These are phyloP conservation scores for Smithornis capensis DNA, from an alignment of 2,113 vertebrate genomes.

Conservation along the genomic window DNA sequence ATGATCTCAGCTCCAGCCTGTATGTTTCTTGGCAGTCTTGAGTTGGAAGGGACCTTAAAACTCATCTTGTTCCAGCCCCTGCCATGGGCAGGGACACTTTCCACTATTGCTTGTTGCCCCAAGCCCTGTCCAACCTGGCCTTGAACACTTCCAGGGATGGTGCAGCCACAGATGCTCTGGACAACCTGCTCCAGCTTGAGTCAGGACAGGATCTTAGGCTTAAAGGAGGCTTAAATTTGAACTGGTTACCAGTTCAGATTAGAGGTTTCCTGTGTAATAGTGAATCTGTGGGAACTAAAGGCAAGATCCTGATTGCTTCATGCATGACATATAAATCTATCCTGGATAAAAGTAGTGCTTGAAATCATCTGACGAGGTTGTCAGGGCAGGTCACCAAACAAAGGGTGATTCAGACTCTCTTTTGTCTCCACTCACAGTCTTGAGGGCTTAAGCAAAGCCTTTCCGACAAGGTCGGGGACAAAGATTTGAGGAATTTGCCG, in stretches of 20 bases:
- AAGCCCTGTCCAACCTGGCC: rapidly evolving
- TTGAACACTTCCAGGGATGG: neutral
- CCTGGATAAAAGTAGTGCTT: neutral
- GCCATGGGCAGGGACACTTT: neutral
- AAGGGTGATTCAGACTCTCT: neutral
- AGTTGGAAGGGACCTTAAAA: neutral
- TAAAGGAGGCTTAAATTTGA: neutral
- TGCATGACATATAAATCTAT: neutral
- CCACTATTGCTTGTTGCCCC: rapidly evolving
- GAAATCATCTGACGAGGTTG: neutral
- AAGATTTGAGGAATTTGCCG: neutral
- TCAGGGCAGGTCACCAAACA: neutral
- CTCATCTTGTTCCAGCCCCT: rapidly evolving
- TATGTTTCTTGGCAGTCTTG: neutral
- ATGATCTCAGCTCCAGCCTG: neutral
- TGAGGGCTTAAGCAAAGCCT: neutral
- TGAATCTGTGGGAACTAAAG: neutral
- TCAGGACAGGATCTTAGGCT: neutral
- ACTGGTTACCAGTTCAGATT: neutral
- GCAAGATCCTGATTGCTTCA: neutral
- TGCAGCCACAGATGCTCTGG: neutral
- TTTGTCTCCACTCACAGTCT: neutral
- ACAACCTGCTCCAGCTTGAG: neutral
- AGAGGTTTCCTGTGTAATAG: neutral
- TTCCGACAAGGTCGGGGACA: neutral